Percentiles rank a stretch among this genome's conserved stretches.
Evolutionary conservation across 2,113 vertebrate species (phyloP).

Genomic region (Phocoena phocoena): DNA sequence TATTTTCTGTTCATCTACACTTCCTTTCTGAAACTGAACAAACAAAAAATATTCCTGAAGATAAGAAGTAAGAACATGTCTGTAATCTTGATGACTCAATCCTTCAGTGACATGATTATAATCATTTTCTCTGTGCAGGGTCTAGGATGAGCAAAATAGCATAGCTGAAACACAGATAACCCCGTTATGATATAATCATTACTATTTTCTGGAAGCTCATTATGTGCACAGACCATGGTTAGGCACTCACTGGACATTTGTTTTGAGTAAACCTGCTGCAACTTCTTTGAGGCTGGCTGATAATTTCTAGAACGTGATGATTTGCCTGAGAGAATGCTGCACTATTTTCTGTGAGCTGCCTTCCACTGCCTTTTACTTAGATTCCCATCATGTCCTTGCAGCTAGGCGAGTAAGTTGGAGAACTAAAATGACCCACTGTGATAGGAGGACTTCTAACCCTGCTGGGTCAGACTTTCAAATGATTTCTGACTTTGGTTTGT

Average conservation of each 20-base stretch:
- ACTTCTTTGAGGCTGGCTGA: background rate
- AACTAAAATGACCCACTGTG: background rate
- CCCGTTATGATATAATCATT: background rate
- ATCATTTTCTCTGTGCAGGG: background rate
- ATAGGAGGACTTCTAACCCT: background rate
- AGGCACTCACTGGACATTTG: background rate
- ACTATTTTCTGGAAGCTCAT: constrained; percentile 37
- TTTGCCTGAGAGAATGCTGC: background rate
- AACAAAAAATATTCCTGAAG: background rate
- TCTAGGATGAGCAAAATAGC: background rate
- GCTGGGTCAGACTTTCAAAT: background rate
- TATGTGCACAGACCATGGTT: background rate
- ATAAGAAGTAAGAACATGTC: background rate
- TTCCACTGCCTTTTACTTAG: background rate
- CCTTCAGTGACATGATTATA: background rate
- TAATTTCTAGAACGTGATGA: background rate
- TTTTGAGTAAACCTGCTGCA: background rate
- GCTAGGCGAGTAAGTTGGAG: background rate
- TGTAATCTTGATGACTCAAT: background rate
- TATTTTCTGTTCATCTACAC: background rate
- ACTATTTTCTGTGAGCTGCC: background rate
- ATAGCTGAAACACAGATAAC: background rate
- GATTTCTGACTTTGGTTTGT: constrained; percentile 16
- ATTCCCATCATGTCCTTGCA: background rate
- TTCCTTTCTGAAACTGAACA: constrained; percentile 48